These are phyloP conservation scores for Phaedon cochleariae DNA, from an alignment of 2,888 invertebrate genomes.

Conservation along the genomic window DNA sequence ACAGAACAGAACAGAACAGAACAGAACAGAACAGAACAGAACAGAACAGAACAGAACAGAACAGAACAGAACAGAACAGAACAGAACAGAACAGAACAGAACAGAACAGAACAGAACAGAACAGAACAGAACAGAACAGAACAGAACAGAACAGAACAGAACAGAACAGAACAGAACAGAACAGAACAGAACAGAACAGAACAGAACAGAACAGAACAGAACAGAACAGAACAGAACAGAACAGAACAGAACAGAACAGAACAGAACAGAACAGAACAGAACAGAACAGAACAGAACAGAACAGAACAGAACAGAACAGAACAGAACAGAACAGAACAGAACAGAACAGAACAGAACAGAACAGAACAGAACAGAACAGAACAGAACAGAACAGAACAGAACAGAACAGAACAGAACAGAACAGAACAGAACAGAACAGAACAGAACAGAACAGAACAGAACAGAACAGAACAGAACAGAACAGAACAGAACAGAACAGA, in stretches of 20 bases:
- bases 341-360: slow-evolving; percentile 23
- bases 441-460: slow-evolving; percentile 13
- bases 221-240: slow-evolving; percentile 15
- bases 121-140: slow-evolving; percentile 24
- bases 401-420: slow-evolving; percentile 24
- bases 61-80: slow-evolving; percentile 12
- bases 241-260: slow-evolving; percentile 12
- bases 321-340: slow-evolving; percentile 23
- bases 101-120: slow-evolving; percentile 21
- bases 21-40: slow-evolving; percentile 12
- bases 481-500: not conserved
- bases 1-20: slow-evolving; percentile 13
- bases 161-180: slow-evolving; percentile 21
- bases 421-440: slow-evolving; percentile 20
- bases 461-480: slow-evolving; percentile 5
- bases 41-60: slow-evolving; percentile 15
- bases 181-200: slow-evolving; percentile 23
- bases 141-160: slow-evolving; percentile 22
- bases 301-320: slow-evolving; percentile 21
- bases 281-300: slow-evolving; percentile 12
- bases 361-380: slow-evolving; percentile 21
- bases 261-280: slow-evolving; percentile 2
- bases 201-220: slow-evolving; percentile 23
- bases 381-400: slow-evolving; percentile 21
- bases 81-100: slow-evolving; percentile 20